These are phyloP conservation scores for Piprites chloris DNA, from an alignment of 2,113 vertebrate genomes.

Conservation along the genomic window DNA sequence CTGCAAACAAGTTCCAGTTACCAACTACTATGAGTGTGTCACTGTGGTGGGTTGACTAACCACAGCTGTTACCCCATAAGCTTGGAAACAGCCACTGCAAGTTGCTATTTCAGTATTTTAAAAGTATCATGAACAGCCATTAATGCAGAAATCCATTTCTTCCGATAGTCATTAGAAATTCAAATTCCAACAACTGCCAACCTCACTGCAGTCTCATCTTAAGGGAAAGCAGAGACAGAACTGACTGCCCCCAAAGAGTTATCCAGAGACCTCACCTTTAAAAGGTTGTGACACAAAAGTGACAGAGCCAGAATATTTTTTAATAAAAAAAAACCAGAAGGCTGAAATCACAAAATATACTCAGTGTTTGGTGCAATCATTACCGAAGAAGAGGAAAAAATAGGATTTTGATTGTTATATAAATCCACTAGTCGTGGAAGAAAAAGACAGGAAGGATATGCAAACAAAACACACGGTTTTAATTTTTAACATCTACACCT, in stretches of 20 bases:
- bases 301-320: not conserved
- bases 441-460: not conserved
- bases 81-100: not conserved
- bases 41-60: not conserved
- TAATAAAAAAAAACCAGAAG: not conserved
- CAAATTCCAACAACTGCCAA: constrained; percentile 23
- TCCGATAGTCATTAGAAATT: constrained; percentile 32
- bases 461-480: not conserved
- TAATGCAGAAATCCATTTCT: constrained; percentile 13
- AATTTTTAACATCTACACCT: not conserved
- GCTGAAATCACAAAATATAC: not conserved
- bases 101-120: not conserved
- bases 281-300: not conserved
- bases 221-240: not conserved
- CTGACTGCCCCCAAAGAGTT: not conserved
- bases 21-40: not conserved
- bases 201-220: not conserved
- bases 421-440: accelerated
- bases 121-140: not conserved
- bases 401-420: not conserved
- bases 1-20: not conserved
- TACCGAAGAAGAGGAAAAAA: not conserved
- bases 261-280: not conserved
- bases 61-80: not conserved
- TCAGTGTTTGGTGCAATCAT: not conserved